Percentiles rank a stretch among this genome's conserved stretches.
Evolutionary conservation across 2,797 vertebrate species (phyloP).

Genomic region (Mormyrops attenuatus): DNA sequence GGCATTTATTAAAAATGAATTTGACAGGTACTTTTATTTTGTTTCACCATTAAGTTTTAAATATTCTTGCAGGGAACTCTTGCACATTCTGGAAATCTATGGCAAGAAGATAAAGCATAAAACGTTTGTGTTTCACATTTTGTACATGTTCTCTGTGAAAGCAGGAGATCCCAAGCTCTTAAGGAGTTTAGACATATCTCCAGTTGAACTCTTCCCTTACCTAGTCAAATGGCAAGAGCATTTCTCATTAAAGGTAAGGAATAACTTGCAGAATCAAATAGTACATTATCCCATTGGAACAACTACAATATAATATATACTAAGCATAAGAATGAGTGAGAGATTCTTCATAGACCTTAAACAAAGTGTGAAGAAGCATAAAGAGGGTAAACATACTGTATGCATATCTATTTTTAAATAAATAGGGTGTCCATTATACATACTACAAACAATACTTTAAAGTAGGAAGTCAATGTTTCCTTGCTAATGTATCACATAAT

Average conservation of each 20-base stretch:
- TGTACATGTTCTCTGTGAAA: not conserved
- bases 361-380: not conserved
- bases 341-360: not conserved
- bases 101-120: not conserved
- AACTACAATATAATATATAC: not conserved
- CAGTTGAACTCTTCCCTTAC: not conserved
- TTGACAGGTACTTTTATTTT: not conserved
- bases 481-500: not conserved
- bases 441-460: not conserved
- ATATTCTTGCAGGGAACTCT: not conserved
- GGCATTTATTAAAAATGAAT: not conserved
- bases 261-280: not conserved
- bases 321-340: not conserved
- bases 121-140: not conserved
- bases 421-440: not conserved
- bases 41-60: not conserved
- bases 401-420: not conserved
- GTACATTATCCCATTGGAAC: not conserved
- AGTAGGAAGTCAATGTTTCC: not conserved
- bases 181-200: not conserved
- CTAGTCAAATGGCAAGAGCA: not conserved
- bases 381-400: not conserved
- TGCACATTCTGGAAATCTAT: not conserved
- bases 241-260: not conserved
- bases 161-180: not conserved